Evolutionary conservation across 2,113 vertebrate genomes (phyloP).

Genomic region (Austrofundulus limnaeus): DNA sequence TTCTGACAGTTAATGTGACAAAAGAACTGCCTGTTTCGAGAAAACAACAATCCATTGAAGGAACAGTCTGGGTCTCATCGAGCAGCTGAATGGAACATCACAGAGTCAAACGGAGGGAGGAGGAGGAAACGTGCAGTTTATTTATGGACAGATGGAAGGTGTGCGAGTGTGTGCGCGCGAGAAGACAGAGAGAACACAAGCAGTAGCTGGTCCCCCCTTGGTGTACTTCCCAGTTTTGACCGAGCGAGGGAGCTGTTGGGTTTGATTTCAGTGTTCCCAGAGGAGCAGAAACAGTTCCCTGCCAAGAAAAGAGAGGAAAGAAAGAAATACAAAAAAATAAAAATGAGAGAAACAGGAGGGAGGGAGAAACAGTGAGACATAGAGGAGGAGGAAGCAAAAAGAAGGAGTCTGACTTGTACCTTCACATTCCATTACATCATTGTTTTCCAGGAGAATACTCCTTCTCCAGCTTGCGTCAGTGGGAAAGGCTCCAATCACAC

Average conservation of each 20-base stretch:
- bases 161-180: not conserved
- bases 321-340: slow-evolving; percentile 33
- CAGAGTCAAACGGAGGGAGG: slow-evolving; percentile 8
- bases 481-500: slow-evolving; percentile 64
- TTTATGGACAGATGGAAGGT: not conserved
- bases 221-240: slow-evolving; percentile 33
- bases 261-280: slow-evolving; percentile 61
- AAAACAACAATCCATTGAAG: slow-evolving; percentile 54
- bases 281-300: slow-evolving; percentile 59
- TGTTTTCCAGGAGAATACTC: slow-evolving; percentile 62
- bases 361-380: slow-evolving; percentile 41
- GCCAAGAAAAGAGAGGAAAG: slow-evolving; percentile 55
- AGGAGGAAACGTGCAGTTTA: not conserved
- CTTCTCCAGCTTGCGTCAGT: slow-evolving; percentile 66
- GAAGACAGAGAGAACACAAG: slow-evolving; percentile 1
- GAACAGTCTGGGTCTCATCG: slow-evolving; percentile 30
- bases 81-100: slow-evolving; percentile 3
- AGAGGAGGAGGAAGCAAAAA: slow-evolving; percentile 51
- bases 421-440: slow-evolving; percentile 75
- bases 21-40: slow-evolving; percentile 51
- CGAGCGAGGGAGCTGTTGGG: slow-evolving; percentile 72
- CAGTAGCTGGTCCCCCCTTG: not conserved
- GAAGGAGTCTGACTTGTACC: slow-evolving; percentile 62
- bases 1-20: slow-evolving; percentile 64
- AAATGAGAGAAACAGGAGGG: slow-evolving; percentile 43